Evolutionary conservation across 2,888 invertebrate genomes (phyloP), one percentile per base, ranked within the genome.

Genomic region (Pristionchus fissidentatus): DNA sequence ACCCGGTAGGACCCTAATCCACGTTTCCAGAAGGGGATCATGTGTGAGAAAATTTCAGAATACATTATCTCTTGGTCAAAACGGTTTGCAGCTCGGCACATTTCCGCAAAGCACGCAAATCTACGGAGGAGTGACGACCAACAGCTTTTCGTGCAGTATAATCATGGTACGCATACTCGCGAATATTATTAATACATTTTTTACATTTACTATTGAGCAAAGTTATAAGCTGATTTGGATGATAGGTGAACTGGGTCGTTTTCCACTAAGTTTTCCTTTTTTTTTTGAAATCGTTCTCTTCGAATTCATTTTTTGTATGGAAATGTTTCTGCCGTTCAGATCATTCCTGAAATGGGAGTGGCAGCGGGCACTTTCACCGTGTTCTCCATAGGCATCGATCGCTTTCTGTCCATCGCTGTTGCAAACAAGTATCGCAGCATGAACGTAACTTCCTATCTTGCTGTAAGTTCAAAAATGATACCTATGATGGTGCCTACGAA

Each of bases 261-360:
- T n/a, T n/a, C n/a, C n/a, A n/a, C n/a, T n/a, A n/a, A n/a, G n/a
- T n/a, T n/a, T n/a, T n/a, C n/a, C n/a, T n/a, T n/a, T n/a, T n/a
- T n/a, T n/a, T n/a, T n/a, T n/a, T n/a, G n/a, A n/a, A n/a, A n/a
- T n/a, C n/a, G n/a, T n/a, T n/a, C n/a, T n/a, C n/a, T n/a, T n/a
- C n/a, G n/a, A n/a, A n/a, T n/a, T n/a, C n/a, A n/a, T n/a, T n/a
- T n/a, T n/a, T n/a, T n/a, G n/a, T n/a, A n/a, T n/a, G n/a, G n/a
- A n/a, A n/a, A n/a, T n/a, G n/a, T n/a, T n/a, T n/a, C n/a, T n/a
- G n/a, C n/a, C n/a, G n/a, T 38, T 19, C 26, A 70, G 70, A 19
- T 70, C n/a, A 22, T 70, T 70, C 70, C 70, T 26, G 70, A 70
- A 43, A 70, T 70, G 70, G 70, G 70, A 41, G 70, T 70, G 3